Conservation (phyloP, 2,888 invertebrate species). For the Tiliacea citrago region DNA sequence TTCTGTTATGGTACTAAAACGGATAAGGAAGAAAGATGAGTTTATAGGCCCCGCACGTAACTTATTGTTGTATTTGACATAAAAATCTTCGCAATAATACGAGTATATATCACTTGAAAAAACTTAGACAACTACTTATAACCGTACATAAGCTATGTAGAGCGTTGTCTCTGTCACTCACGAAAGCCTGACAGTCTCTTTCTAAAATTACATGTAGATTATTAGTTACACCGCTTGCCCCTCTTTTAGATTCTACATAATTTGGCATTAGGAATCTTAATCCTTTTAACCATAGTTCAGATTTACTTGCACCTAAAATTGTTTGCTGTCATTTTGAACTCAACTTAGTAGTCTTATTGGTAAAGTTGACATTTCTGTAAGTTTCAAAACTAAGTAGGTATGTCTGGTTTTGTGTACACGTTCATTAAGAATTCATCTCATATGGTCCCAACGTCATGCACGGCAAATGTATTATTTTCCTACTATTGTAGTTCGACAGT, state of each 20-base stretch:
- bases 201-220: not conserved
- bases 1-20: not conserved
- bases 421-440: slow-evolving; percentile 25
- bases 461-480: slow-evolving; percentile 27
- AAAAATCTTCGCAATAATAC: slow-evolving; percentile 30
- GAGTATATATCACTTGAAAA: slow-evolving; percentile 23
- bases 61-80: slow-evolving; percentile 42
- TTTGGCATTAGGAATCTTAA: slow-evolving; percentile 9
- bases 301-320: slow-evolving; percentile 5
- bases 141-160: not conserved
- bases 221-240: not conserved
- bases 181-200: not conserved
- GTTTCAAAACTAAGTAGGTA: not conserved
- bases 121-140: not conserved
- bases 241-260: not conserved
- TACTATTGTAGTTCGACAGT: slow-evolving; percentile 1
- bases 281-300: not conserved
- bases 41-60: slow-evolving; percentile 43
- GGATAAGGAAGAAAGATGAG: slow-evolving; percentile 12
- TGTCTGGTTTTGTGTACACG: slow-evolving; percentile 4
- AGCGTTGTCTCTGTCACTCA: not conserved
- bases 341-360: not conserved
- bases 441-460: slow-evolving; percentile 23
- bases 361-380: slow-evolving; percentile 17
- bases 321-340: not conserved